Conservation (phyloP, 2,113 vertebrate species). For the Maccullochella peelii region DNA sequence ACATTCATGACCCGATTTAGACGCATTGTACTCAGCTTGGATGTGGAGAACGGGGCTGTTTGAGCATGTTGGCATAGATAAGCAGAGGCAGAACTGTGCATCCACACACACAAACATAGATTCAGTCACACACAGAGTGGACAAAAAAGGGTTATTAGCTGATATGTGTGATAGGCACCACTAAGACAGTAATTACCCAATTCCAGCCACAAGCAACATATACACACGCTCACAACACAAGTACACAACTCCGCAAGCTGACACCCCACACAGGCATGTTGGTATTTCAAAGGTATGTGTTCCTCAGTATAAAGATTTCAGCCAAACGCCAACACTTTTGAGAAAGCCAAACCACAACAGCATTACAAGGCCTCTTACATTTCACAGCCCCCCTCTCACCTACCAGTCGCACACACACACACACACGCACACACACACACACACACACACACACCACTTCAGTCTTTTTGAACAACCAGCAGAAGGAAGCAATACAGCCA, state of each 20-base stretch:
- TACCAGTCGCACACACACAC: slow-evolving; percentile 4
- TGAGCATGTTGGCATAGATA: slow-evolving; percentile 27
- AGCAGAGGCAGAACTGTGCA: slow-evolving; percentile 18
- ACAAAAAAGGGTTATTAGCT: background rate
- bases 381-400: slow-evolving; percentile 5
- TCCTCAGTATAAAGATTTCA: slow-evolving; percentile 44
- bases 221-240: slow-evolving; percentile 4
- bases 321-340: slow-evolving; percentile 26
- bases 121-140: background rate
- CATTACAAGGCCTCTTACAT: slow-evolving; percentile 36
- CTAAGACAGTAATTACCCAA: slow-evolving; percentile 6
- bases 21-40: slow-evolving; percentile 45
- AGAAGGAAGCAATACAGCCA: slow-evolving; percentile 37
- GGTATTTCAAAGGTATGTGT: slow-evolving; percentile 55
- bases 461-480: background rate
- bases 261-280: slow-evolving; percentile 38
- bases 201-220: background rate
- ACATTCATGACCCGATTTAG: slow-evolving; percentile 66
- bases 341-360: slow-evolving; percentile 49
- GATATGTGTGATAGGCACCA: background rate
- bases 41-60: slow-evolving; percentile 49
- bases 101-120: background rate
- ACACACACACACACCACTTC: background rate
- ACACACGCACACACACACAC: background rate
- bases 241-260: slow-evolving; percentile 32